A percentile compares a stretch with the other conserved stretches of the same genome.
Conservation (phyloP, 2,113 vertebrate species). For the Chaetops frenatus region DNA sequence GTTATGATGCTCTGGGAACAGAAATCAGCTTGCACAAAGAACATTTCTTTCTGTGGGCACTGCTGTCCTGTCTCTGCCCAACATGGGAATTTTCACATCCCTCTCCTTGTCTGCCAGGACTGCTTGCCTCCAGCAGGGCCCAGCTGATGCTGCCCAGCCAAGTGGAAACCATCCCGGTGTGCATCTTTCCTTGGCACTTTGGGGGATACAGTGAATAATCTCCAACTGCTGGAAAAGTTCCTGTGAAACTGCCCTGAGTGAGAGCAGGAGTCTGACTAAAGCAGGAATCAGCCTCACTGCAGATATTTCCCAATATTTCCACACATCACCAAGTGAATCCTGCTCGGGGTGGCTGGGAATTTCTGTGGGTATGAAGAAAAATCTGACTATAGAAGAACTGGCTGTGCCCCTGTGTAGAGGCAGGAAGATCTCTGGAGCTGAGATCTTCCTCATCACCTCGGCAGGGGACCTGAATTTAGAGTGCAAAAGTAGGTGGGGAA, state of each 20-base stretch:
- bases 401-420: neutral
- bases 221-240: neutral
- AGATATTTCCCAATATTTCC: neutral
- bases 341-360: neutral
- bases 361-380: neutral
- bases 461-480: neutral
- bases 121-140: neutral
- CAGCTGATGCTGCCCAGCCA: neutral
- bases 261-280: neutral
- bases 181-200: neutral
- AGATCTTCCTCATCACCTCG: fast-evolving
- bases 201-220: neutral
- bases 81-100: neutral
- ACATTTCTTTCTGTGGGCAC: neutral
- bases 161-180: neutral
- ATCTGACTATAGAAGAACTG: neutral
- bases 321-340: neutral
- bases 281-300: neutral
- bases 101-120: neutral
- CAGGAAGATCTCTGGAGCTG: neutral
- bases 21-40: neutral
- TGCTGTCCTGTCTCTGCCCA: neutral
- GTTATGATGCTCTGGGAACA: neutral
- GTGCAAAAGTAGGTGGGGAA: fast-evolving
- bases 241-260: neutral